phyloP scores from a whole-genome alignment of 2,113 vertebrate species.

The Pelmatolapia mariae region DNA sequence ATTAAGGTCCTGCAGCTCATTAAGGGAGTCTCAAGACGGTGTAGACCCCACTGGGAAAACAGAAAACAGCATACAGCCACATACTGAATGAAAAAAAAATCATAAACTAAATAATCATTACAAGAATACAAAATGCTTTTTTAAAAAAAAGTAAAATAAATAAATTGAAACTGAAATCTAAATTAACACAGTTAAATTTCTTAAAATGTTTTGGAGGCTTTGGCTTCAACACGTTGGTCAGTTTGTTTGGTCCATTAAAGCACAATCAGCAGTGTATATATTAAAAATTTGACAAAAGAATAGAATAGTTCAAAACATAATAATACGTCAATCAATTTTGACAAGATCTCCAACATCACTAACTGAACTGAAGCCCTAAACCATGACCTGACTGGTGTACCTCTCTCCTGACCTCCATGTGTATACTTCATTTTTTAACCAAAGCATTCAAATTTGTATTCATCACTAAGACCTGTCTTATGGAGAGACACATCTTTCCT shows the following conservation, averaged over 20 bases:
- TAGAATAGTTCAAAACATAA: not conserved
- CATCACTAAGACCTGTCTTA: not conserved
- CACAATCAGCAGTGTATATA: not conserved
- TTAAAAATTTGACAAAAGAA: not conserved
- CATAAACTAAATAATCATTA: not conserved
- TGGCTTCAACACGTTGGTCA: not conserved
- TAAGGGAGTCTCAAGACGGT: constrained; percentile 9
- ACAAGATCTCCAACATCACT: not conserved
- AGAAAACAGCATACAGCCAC: not conserved
- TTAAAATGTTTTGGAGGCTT: not conserved
- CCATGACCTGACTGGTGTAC: not conserved
- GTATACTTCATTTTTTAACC: not conserved
- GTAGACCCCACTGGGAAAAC: not conserved
- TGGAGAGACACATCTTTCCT: not conserved
- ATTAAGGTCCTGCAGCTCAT: constrained; percentile 22
- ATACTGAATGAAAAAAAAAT: not conserved
- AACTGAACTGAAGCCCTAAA: not conserved
- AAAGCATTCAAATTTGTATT: not conserved
- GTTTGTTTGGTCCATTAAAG: not conserved
- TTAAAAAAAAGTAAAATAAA: not conserved
- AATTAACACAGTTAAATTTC: not conserved
- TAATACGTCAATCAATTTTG: not conserved
- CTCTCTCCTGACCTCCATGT: not conserved
- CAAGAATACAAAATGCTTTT: not conserved
- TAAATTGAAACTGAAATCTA: not conserved